Conservation (phyloP, 64 coral and sea anemone species). For the Montipora capricornis region DNA sequence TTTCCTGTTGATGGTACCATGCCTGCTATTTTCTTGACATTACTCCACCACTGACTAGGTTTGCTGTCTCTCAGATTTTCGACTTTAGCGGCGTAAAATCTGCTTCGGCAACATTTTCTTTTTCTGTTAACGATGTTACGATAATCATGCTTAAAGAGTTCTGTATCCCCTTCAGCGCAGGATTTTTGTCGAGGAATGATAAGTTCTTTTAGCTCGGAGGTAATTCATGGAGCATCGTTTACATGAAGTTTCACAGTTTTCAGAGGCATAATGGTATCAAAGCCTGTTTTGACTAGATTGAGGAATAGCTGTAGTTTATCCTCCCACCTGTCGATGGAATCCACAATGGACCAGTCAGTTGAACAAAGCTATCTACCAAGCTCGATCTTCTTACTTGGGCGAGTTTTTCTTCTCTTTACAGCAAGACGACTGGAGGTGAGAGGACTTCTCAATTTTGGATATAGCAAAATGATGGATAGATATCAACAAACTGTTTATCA, state of each 20-base stretch:
- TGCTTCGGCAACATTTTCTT: neutral
- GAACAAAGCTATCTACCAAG: constrained; percentile 67
- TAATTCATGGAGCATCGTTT: constrained; percentile 44
- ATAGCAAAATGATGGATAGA: neutral
- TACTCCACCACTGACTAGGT: neutral
- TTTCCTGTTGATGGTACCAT: neutral
- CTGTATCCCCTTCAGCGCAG: neutral
- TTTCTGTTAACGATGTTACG: neutral
- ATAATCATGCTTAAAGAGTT: neutral
- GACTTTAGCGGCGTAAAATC: neutral
- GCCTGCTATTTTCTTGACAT: neutral
- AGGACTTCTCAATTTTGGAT: neutral
- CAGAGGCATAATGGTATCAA: constrained; percentile 54
- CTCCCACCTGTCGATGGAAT: constrained; percentile 18
- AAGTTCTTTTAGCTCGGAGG: neutral
- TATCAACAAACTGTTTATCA: constrained; percentile 56
- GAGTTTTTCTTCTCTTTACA: constrained; percentile 25
- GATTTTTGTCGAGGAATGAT: neutral
- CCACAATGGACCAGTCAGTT: constrained; percentile 65
- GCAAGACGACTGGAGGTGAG: neutral
- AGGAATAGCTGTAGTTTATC: constrained; percentile 31
- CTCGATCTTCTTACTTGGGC: constrained; percentile 24
- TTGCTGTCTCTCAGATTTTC: neutral
- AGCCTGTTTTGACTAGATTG: neutral
- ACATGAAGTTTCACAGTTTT: constrained; percentile 42